Base-by-base conservation (phyloP, 1,140 invertebrate species). In the Bombus soroeensis region DNA sequence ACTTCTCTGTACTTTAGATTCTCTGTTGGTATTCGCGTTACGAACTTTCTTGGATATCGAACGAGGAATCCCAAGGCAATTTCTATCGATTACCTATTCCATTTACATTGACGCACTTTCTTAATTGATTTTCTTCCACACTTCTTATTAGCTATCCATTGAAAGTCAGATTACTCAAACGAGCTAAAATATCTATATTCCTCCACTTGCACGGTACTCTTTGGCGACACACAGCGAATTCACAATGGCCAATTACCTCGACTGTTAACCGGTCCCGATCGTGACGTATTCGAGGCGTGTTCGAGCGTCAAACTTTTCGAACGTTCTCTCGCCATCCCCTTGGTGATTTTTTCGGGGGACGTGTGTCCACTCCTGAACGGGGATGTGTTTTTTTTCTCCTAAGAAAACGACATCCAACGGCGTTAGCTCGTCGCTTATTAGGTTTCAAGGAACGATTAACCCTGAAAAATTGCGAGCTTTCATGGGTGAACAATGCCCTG, bases 401-500 rank as follows among this genome's bases (percentile, higher is more conserved):
- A 32, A 64, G 22, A 32, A 32, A 39, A 64, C 43, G 34, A 64
- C 76, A 22, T 80, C 62, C 85, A 81, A 64, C 85, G 32, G 81
- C 57, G 81, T 79, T 47, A 22, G n/a, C 62, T n/a, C 47, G 81
- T 77, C 74, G 85, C 83, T 91, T 90, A 92, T 91, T 92, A 92
- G 88, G 70, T 89, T 85, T 90, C 80, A 89, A 75, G 59, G 81
- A 88, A 88, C 86, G 84, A 92, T 90, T 90, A 89, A 90, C 86
- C 72, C 64, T 34, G 83, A 87, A 90, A 92, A 91, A 91, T 90
- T 86, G 64, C 83, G 75, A 91, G 88, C 88, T 84, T 92, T 92
- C 87, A 89, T 81, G 41, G 62, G 59, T 74, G 92, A 92, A 93
- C 91, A 93, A 93, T 92, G 77, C 81, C n/a, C n/a, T 62, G 85